Conservation (phyloP, 2,113 vertebrate species). For the Athene cunicularia region DNA sequence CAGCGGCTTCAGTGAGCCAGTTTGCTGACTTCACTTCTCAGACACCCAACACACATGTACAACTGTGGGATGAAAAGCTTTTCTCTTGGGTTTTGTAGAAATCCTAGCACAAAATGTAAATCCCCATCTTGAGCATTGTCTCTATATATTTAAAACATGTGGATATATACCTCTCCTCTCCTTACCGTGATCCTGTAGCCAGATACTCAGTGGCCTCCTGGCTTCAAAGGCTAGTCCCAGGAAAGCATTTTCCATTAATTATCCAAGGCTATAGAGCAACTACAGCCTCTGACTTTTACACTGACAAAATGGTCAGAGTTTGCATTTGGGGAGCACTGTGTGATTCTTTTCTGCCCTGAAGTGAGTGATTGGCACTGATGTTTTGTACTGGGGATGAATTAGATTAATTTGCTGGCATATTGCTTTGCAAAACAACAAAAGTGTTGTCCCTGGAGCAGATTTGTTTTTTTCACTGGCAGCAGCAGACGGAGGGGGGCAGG, state of each 20-base stretch:
- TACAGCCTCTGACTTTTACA: not conserved
- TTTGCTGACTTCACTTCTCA: not conserved
- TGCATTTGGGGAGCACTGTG: not conserved
- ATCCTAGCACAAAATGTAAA: not conserved
- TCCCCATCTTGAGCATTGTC: not conserved
- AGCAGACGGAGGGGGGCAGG: accelerated
- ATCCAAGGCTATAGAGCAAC: not conserved
- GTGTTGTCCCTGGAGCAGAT: accelerated
- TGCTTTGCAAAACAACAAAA: not conserved
- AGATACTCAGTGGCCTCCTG: not conserved
- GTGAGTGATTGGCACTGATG: not conserved
- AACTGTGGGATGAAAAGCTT: not conserved
- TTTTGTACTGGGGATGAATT: not conserved
- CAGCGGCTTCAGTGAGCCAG: not conserved
- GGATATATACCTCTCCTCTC: not conserved
- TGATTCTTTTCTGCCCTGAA: not conserved
- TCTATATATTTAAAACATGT: not conserved
- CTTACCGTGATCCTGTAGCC: not conserved
- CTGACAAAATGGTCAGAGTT: not conserved
- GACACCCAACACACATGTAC: accelerated
- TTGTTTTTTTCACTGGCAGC: not conserved
- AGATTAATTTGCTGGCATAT: not conserved
- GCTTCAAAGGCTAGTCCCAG: not conserved
- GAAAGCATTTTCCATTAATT: not conserved
- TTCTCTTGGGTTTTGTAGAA: not conserved